phyloP scores from a whole-genome alignment of 2,888 invertebrate species.

The Eupeodes latifasciatus region DNA sequence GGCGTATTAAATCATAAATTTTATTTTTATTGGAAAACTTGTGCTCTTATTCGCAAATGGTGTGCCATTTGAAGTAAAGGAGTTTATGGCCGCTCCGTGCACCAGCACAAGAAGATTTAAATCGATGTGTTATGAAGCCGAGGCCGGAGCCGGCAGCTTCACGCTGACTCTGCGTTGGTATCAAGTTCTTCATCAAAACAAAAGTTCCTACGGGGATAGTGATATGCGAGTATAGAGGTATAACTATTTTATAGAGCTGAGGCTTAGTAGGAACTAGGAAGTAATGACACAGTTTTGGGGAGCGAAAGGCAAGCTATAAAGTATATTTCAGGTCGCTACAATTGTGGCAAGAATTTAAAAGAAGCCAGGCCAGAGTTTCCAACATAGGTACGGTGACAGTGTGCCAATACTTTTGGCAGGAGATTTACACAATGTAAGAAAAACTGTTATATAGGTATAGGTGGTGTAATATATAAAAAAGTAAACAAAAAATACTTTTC shows the following conservation, averaged over 20 bases:
- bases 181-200: conserved; percentile 40
- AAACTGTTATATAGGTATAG: conserved; percentile 42
- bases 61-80: conserved; percentile 56
- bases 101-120: conserved; percentile 43
- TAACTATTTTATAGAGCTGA: conserved; percentile 47
- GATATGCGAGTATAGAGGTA: conserved; percentile 32
- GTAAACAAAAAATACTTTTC: conserved; percentile 28
- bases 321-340: conserved; percentile 46
- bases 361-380: neutral
- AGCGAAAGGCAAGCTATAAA: conserved; percentile 36
- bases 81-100: conserved; percentile 58
- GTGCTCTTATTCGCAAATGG: conserved; percentile 54
- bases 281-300: conserved; percentile 44
- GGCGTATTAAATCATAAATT: conserved; percentile 48
- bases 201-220: conserved; percentile 35
- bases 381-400: conserved; percentile 15
- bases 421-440: conserved; percentile 48
- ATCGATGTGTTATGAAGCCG: conserved; percentile 48
- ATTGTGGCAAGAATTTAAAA: conserved; percentile 54
- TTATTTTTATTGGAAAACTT: conserved; percentile 67
- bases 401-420: conserved; percentile 56
- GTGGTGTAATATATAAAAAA: conserved; percentile 16
- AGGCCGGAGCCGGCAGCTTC: conserved; percentile 9
- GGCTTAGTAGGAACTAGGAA: conserved; percentile 49
- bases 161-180: conserved; percentile 17